phyloP scores from a whole-genome alignment of 2,888 invertebrate genomes.

The Pheosia tremula region DNA sequence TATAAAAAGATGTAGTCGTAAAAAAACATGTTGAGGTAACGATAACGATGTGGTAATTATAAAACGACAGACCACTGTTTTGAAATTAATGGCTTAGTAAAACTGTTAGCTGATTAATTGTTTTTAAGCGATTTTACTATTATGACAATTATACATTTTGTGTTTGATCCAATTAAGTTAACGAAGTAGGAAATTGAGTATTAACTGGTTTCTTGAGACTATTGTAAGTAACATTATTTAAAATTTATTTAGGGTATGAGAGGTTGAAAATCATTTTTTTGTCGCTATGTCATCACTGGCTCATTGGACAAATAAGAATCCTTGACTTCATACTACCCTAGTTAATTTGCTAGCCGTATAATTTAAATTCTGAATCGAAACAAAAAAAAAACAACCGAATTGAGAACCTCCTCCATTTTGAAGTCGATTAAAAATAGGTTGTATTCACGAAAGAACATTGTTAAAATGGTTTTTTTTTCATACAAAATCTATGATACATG shows the following conservation, averaged over 20 bases:
- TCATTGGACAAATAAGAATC: not conserved
- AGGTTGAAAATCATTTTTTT: not conserved
- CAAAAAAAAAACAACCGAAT: too few species aligned
- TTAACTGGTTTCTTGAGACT: not conserved
- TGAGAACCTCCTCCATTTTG: too few species aligned
- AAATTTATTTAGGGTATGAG: not conserved
- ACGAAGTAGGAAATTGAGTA: not conserved
- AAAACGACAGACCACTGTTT: slow-evolving; percentile 11
- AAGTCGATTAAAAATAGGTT: too few species aligned
- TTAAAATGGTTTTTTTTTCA: too few species aligned
- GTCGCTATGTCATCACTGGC: too few species aligned
- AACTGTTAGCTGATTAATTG: slow-evolving; percentile 26
- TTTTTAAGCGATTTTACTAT: slow-evolving; percentile 23
- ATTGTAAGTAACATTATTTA: not conserved
- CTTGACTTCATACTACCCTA: not conserved
- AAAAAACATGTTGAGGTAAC: slow-evolving; percentile 17
- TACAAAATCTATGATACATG: too few species aligned
- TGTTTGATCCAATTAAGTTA: not conserved
- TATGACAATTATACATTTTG: slow-evolving; percentile 2
- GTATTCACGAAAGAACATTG: too few species aligned
- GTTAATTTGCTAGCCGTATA: not conserved
- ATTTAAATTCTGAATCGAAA: too few species aligned
- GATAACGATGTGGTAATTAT: slow-evolving; percentile 22
- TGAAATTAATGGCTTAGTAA: slow-evolving; percentile 17
- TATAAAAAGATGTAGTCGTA: slow-evolving; percentile 17